Evolutionary conservation across 1,140 invertebrate species (phyloP).

Genomic region (Tyrophagus putrescentiae): DNA sequence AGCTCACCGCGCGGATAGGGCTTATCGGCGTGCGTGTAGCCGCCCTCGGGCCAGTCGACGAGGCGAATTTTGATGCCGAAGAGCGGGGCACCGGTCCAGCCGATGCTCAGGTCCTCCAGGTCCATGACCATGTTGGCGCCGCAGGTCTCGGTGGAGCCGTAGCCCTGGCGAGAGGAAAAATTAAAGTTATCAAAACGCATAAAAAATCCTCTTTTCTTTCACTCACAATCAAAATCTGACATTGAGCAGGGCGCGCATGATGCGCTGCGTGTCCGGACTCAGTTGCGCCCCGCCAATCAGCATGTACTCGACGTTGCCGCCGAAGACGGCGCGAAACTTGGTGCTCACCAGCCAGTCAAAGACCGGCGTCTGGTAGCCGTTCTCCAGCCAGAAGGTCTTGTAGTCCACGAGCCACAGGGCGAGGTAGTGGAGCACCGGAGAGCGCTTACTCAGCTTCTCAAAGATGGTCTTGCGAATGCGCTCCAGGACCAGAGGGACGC

Average conservation of each 20-base stretch:
- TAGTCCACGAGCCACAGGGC: constrained; percentile 21
- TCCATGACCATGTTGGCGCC: constrained; percentile 83
- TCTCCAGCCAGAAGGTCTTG: constrained; percentile 23
- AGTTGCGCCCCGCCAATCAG: constrained; percentile 85
- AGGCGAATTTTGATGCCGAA: constrained; percentile 69
- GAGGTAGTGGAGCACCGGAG: constrained; percentile 18
- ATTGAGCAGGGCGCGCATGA: constrained; percentile 83
- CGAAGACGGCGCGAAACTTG: constrained; percentile 57
- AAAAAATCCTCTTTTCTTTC: not conserved
- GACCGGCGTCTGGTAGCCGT: constrained; percentile 21
- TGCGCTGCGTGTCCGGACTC: constrained; percentile 84
- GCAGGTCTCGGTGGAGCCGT: constrained; percentile 89
- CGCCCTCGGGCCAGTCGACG: constrained; percentile 87
- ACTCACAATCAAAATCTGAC: constrained; percentile 35
- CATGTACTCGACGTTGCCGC: constrained; percentile 68
- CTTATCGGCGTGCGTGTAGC: constrained; percentile 16
- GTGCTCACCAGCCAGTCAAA: constrained; percentile 44
- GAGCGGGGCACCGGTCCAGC: constrained; percentile 68
- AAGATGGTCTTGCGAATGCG: constrained; percentile 22
- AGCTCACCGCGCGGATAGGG: constrained; percentile 40
- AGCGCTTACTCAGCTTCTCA: not conserved
- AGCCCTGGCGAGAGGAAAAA: constrained; percentile 66
- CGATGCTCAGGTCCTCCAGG: constrained; percentile 34
- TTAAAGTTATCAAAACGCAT: not conserved
- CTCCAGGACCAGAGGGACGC: constrained; percentile 39